Evolutionary conservation across 1,140 invertebrate species (phyloP), one percentile per base, ranked within the genome.

Genomic region (Nymphalis io): DNA sequence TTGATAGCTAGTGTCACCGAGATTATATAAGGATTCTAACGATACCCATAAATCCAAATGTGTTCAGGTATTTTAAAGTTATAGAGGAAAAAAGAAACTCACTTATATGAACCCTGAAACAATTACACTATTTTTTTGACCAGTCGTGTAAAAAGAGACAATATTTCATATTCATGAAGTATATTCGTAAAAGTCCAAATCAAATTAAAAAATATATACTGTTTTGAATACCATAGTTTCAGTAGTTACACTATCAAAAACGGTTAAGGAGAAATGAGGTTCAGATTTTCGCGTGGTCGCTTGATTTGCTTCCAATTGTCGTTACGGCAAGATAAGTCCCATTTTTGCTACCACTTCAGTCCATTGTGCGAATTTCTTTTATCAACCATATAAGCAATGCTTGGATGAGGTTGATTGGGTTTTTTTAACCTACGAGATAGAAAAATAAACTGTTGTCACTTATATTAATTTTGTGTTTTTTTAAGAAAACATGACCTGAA

Each of bases 211-310:
- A 1, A 33, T 33, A 1, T 33, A 33, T 33, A 33, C 1, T 8
- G 6, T 33, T 33, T 5, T 3, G 2, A 55, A 55, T 0, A 13
- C 10, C 5, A 27, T n/a, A 55, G 51, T 59, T 11, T 27, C 16
- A 16, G 70, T 66, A 33, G 59, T 70, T 15, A 18, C 39, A 18
- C 67, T 42, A 46, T 42, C 48, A 44, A 73, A 79, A 70, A 66
- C 80, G 82, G 77, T 78, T 84, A 86, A 80, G 80, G 77, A 82
- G 81, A 88, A 86, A 86, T 84, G 81, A 88, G 85, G 84, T 88
- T 81, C 82, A 74, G 76, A 81, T 82, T 81, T 75, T 69, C 76
- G 70, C 74, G 63, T 77, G 74, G 72, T 75, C 72, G 85, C 69
- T 78, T 88, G 83, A 86, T 83, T 86, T 78, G 75, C 61, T 70